Percentiles rank a stretch among this genome's conserved stretches.
Evolutionary conservation across 2,888 invertebrate genomes (phyloP).

Genomic region (Strigamia crassipes): DNA sequence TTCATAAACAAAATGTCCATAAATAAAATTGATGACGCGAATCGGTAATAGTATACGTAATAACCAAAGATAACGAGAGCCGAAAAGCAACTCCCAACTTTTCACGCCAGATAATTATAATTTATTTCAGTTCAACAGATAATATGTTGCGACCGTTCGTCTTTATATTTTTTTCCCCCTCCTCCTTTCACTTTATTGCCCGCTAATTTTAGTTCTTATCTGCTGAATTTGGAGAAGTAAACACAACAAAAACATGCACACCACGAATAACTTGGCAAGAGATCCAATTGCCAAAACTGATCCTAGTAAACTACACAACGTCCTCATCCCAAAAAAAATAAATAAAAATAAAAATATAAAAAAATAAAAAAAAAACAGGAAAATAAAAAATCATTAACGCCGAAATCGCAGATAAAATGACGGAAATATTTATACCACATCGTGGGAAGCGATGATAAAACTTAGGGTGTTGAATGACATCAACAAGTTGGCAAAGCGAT

Average conservation of each 20-base stretch:
- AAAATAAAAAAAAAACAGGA: neutral
- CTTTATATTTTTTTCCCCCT: neutral
- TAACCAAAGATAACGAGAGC: constrained; percentile 26
- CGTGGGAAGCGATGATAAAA: neutral
- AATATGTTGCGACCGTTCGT: neutral
- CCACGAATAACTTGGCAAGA: constrained; percentile 35
- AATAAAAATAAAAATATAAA: neutral
- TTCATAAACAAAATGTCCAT: neutral
- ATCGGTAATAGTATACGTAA: constrained; percentile 37
- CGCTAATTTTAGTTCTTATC: constrained; percentile 45
- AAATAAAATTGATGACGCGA: constrained; percentile 4
- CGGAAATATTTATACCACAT: constrained; percentile 5
- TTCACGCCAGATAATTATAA: constrained; percentile 27
- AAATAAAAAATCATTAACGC: neutral
- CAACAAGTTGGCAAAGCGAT: constrained; percentile 5
- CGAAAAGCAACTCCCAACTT: constrained; percentile 12
- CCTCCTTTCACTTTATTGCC: constrained; percentile 7
- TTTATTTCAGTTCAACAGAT: constrained; percentile 30
- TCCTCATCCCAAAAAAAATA: neutral
- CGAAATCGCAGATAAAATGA: neutral
- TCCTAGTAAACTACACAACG: constrained; percentile 10
- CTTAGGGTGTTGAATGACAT: neutral
- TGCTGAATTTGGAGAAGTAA: constrained; percentile 44
- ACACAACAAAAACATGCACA: constrained; percentile 45
- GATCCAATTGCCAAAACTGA: constrained; percentile 34